phyloP scores from a whole-genome alignment of 2,888 invertebrate species.

The Ormyrus nitidulus region DNA sequence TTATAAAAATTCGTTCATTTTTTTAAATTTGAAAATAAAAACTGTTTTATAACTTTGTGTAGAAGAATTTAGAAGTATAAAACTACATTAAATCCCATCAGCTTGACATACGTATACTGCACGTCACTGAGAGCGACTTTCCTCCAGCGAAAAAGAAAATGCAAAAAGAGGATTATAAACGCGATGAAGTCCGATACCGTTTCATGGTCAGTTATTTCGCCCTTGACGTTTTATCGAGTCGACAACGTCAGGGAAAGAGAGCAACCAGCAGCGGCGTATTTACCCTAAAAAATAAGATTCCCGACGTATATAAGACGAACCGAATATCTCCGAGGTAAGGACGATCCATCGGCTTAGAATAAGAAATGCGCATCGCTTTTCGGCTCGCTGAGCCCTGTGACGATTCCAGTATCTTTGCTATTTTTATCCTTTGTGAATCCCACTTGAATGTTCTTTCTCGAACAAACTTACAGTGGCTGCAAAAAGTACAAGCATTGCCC shows the following conservation, averaged over 20 bases:
- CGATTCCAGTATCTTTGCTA: background rate
- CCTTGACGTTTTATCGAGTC: background rate
- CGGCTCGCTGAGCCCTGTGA: slow-evolving; percentile 18
- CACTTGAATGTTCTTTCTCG: slow-evolving; percentile 9
- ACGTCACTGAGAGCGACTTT: too few relatives aligned
- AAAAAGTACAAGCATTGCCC: too few relatives aligned
- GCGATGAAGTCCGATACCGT: background rate
- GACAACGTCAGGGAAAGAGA: too few relatives aligned
- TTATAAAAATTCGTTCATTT: too few relatives aligned
- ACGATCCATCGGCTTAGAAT: slow-evolving; percentile 28
- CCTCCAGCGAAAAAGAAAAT: background rate
- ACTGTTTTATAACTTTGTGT: too few relatives aligned
- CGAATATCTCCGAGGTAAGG: slow-evolving; percentile 31
- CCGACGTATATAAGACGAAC: slow-evolving; percentile 16
- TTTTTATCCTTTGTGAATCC: slow-evolving; percentile 22
- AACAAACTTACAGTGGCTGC: too few relatives aligned
- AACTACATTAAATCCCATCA: too few relatives aligned
- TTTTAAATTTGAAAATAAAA: too few relatives aligned
- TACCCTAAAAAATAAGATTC: background rate
- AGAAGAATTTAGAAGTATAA: too few relatives aligned
- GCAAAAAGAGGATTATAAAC: slow-evolving; percentile 14
- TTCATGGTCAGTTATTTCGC: slow-evolving; percentile 22
- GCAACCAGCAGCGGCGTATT: background rate
- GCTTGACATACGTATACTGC: too few relatives aligned
- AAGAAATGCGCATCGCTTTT: slow-evolving; percentile 23